Base-by-base conservation (phyloP, 2,797 vertebrate species). In the Thripadectes ignobilis region DNA sequence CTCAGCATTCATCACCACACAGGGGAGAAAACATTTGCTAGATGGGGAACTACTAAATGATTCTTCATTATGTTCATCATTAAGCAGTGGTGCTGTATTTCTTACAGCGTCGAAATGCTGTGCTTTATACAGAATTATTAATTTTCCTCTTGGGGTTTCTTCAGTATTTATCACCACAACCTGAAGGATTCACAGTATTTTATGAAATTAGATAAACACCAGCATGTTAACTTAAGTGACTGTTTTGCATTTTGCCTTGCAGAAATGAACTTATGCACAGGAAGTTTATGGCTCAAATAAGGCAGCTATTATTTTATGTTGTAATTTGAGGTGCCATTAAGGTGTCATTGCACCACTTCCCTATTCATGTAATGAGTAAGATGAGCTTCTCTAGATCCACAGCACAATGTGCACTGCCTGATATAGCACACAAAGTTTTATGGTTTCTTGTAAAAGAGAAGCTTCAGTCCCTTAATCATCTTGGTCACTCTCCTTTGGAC, bases 41-140 rank as follows among this genome's bases (percentile, higher is more conserved):
- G 77, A 92, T 68, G 68, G 30, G 41, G 26, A 92, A 36, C 48
- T 84, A 36, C 55, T 88, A 67, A 92, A 84, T 74, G 67, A 66
- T 92, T 88, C 51, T 84, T 93, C 73, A 62, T 94, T 94, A 81
- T 59, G 43, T 61, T 92, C 71, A 83, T 86, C 73, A 84, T 95
- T 88, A 85, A 55, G 23, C 84, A 62, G 68, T 32, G 38, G 17
- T 9, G 24, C 29, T 59, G 45, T 32, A 32, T 59, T 78, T 77
- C 84, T 72, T 82, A 74, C 32, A 61, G 20, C 80, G 68, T 62
- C 1, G 0, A 85, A 90, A 78, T 46, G 16, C 20, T 73, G 65
- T 30, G 68, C 29, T 85, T 95, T 32, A 57, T 39, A 27, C 21
- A 85, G 68, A 90, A 45, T 52, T 90, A 76, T 67, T 86, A 73